Evolutionary conservation across 2,888 invertebrate genomes (phyloP).

Genomic region (Oxycera nigricornis): DNA sequence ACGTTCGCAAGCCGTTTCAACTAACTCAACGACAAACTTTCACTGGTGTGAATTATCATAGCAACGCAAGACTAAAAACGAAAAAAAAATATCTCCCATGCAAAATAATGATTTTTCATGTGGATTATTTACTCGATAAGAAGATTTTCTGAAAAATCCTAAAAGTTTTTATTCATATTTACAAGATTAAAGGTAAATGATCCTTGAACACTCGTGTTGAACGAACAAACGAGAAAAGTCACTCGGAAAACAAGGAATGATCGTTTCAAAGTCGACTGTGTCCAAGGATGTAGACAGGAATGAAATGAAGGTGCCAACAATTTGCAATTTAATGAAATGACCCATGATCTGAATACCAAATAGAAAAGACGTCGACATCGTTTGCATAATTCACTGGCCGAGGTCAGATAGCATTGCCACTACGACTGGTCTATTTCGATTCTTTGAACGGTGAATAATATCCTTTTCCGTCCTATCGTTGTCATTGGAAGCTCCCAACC

Average conservation of each 20-base stretch:
- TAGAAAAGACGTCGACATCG: conserved; percentile 41
- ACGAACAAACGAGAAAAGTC: not conserved
- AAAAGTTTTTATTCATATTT: not conserved
- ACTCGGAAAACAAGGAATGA: not conserved
- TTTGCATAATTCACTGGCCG: conserved; percentile 47
- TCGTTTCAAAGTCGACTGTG: not conserved
- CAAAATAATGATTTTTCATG: too few species aligned
- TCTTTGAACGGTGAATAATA: not conserved
- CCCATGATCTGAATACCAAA: conserved; percentile 48
- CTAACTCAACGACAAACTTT: too few species aligned
- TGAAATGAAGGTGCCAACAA: conserved; percentile 40
- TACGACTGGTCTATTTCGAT: conserved; percentile 1
- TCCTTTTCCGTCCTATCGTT: not conserved
- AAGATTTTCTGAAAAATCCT: too few species aligned
- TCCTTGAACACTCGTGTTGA: conserved; percentile 12
- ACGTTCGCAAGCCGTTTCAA: too few species aligned
- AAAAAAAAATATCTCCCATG: too few species aligned
- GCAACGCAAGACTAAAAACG: too few species aligned
- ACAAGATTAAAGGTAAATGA: conserved; percentile 24
- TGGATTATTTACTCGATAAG: too few species aligned
- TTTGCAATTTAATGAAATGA: conserved; percentile 50
- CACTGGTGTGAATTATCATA: too few species aligned
- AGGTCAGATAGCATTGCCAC: not conserved
- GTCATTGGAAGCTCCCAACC: not conserved
- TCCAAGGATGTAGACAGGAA: conserved; percentile 3